These are phyloP conservation scores for Acipenser ruthenus DNA, from an alignment of 2,797 vertebrate species.

Conservation along the genomic window DNA sequence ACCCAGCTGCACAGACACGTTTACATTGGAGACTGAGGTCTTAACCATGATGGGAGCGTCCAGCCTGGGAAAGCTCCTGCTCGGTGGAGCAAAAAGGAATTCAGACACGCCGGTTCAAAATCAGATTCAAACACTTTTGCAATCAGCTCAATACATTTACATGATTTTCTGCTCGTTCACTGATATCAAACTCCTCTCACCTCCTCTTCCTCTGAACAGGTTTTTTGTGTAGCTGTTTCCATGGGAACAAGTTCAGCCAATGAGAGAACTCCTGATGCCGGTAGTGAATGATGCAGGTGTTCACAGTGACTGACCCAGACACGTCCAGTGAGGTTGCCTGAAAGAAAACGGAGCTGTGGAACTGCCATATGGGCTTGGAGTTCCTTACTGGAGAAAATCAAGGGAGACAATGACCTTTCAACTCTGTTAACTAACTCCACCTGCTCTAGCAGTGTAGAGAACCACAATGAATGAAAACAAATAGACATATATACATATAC, in stretches of 20 bases:
- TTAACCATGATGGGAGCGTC: slow-evolving; percentile 79
- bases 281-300: slow-evolving; percentile 94
- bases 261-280: slow-evolving; percentile 94
- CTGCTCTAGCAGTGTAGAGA: no score
- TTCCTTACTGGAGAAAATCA: no score
- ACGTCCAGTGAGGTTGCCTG: slow-evolving; percentile 86
- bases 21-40: slow-evolving; percentile 80
- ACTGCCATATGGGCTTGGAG: no score
- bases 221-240: slow-evolving; percentile 59
- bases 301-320: slow-evolving; percentile 72
- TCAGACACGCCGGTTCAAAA: no score
- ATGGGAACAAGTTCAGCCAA: slow-evolving; percentile 80
- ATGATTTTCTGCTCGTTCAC: no score
- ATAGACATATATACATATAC: no score
- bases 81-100: slow-evolving; percentile 32
- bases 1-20: slow-evolving; percentile 84
- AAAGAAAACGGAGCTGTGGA: slow-evolving; percentile 4
- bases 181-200: neutral
- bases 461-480: no score
- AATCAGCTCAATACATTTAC: neutral
- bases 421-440: no score
- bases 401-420: no score
- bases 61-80: slow-evolving; percentile 75
- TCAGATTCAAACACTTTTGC: no score
- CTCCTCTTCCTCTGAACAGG: slow-evolving; percentile 55